Base-by-base conservation (phyloP, 2,113 vertebrate genomes). In the Cercopithecus mona region DNA sequence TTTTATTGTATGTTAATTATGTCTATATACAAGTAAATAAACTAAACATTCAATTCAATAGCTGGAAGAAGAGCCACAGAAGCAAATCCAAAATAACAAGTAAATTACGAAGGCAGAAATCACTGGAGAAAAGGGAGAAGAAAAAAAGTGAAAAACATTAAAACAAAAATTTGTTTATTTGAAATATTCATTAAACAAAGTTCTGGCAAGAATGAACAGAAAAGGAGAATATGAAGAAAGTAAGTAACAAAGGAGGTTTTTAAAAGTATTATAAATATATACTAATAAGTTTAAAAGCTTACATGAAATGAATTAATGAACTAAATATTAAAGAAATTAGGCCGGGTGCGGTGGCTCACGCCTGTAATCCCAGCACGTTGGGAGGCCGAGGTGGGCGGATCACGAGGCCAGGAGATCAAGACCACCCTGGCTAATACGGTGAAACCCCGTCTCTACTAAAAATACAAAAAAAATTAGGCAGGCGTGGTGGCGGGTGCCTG, bases 201-300 rank as follows among this genome's bases (percentile, higher is more conserved):
- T 40, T 84, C 35, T 84, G 35, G 27, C n/a, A 88, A 52, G 40
- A 88, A 78, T 66, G 55, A 92, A 82, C 13, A 73, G 38, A 76
- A 96, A 83, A 76, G 14, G 32, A 64, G 38, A 96, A 20, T 76
- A 76, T 89, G 20, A 89, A 93, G 59, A 89, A 96, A 57, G 35
- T 30, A 18, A 91, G 27, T 59, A 83, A 76, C 38, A 76, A 88
- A 7, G 17, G 50, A 72, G 10, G n/a, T 68, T 93, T 89, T 40
- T 30, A 52, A 22, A 96, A 43, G 20, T 90, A 78, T 61, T 70
- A 23, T 73, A 90, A 86, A 22, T 64, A 94, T 40, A 55, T n/a
- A 61, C 6, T 75, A 96, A 14, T 73, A 93, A 45, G 18, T 40
- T 43, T 18, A 96, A 89, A 61, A 93, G 35, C 18, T 61, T 35